These are phyloP conservation scores for Cacatua alba DNA, from an alignment of 2,113 vertebrate genomes.

Conservation along the genomic window DNA sequence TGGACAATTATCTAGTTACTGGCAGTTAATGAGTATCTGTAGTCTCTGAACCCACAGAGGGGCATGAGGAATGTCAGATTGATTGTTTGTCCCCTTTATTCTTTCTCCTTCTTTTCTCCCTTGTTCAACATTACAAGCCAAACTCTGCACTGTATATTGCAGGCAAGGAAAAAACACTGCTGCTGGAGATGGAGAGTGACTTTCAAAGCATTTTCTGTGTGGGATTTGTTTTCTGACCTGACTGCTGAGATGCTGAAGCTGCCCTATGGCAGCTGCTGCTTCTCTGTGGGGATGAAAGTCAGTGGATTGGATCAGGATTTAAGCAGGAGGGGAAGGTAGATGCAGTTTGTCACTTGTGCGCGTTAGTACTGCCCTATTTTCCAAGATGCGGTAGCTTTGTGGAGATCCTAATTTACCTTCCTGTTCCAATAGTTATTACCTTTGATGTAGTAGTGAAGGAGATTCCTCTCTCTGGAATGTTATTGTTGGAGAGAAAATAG, in stretches of 20 bases:
- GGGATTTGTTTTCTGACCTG: background rate
- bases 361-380: background rate
- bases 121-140: background rate
- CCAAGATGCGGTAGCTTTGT: rapidly evolving
- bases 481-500: background rate
- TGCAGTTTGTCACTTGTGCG: rapidly evolving
- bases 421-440: background rate
- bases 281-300: background rate
- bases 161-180: rapidly evolving
- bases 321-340: background rate
- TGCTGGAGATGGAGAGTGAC: background rate
- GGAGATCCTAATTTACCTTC: background rate
- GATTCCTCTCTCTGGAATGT: too few species aligned
- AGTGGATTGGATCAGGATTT: rapidly evolving
- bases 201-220: background rate
- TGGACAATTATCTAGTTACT: background rate
- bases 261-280: background rate
- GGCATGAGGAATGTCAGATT: background rate
- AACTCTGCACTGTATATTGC: rapidly evolving
- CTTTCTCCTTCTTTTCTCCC: background rate
- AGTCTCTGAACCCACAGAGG: background rate
- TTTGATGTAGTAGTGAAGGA: background rate
- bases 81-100: background rate
- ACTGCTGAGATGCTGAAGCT: background rate
- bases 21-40: background rate